Base-by-base conservation (phyloP, 2,113 vertebrate genomes). In the Thymallus thymallus region DNA sequence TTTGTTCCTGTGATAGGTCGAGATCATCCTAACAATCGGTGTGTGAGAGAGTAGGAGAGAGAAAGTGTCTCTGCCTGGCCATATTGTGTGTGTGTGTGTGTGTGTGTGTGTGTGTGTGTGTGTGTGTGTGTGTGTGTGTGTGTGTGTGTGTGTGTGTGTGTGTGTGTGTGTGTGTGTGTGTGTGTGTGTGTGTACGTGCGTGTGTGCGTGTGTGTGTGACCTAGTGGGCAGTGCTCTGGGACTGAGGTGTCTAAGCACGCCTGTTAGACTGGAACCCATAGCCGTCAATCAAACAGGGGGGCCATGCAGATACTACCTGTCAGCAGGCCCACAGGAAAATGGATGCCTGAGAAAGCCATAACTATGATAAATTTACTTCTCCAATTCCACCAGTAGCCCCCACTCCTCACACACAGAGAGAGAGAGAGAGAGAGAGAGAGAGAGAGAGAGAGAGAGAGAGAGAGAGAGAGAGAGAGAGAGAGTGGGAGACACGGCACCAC, bases 361-460 rank as follows among this genome's bases (percentile, higher is more conserved):
- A 96, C 91, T 93, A 95, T 96, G 95, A 96, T 94, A 95, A 95
- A 96, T 96, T 93, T 84, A 85, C 93, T 92, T 79, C 18, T 58
- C 71, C 22, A 9, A 35, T 65, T 65, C 61, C 24, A 26, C 23
- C 23, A 63, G 23, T 63, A 26, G 61, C 61, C 61, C 55, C 22
- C 18, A 12, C 24, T 14, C 23, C 61, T 26, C 61, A 29, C 26
- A 29, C 26, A 64, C 13, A 24, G 23, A 29, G 22, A 63, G 22
- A 29, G 22, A 26, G 7, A 26, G 22, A 63, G 22, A 24, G 22
- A 63, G n/a, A 35, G 6, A 63, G n/a, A 23, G n/a, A 62, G 22
- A 24, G 60, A 62, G 1, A 23, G 46, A 67, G 48, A 78, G 6
- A 63, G n/a, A 63, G 61, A 55, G 18, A 66, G 68, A 5, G 23